Base-by-base conservation (phyloP, 2,888 invertebrate genomes). In the Conchocele bisecta region DNA sequence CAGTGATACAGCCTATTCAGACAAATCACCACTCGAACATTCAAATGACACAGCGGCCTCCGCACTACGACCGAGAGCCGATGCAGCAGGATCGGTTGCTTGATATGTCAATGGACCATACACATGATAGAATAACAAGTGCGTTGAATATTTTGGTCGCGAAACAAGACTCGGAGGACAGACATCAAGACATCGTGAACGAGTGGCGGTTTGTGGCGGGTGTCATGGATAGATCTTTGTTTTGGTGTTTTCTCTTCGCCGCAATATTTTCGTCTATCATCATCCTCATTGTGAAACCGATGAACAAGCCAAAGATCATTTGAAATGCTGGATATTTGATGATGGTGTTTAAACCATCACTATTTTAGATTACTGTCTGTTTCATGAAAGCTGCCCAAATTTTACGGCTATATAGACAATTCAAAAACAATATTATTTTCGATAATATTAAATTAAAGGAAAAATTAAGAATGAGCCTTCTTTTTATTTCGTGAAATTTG, bases 171-270 rank as follows among this genome's bases (percentile, higher is more conserved):
- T 79, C 84, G 28, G 89, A 88, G 37, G 89, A 89, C 17, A 60
- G 73, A 15, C 85, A 83, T 60, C 87, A 89, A 75, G 86, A 89
- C 37, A 86, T 90, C 26, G 86, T 90, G 17, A 86, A 88, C 46
- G 91, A 91, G 74, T 91, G 91, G 91, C 84, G 87, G 39, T 84
- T 91, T 69, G 88, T 91, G 28, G 91, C 91, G 0, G 83, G 88
- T 51, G 85, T 91, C 17, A 87, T 91, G 81, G 91, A 91, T 75
- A 73, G 91, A 28, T 81, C 89, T 67, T 78, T 91, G 46, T 91
- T 91, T 78, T 90, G 90, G 90, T 54, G 91, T 13, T 91, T 91
- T 78, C 78, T 90, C 4, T 61, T 88, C 28, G 87, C 86, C 11
- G 84, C 91, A 6, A 63, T 86, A 13, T 61, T 88, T 28, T 89